Conservation (phyloP, 2,888 invertebrate genomes). For the Girardia tigrina region DNA sequence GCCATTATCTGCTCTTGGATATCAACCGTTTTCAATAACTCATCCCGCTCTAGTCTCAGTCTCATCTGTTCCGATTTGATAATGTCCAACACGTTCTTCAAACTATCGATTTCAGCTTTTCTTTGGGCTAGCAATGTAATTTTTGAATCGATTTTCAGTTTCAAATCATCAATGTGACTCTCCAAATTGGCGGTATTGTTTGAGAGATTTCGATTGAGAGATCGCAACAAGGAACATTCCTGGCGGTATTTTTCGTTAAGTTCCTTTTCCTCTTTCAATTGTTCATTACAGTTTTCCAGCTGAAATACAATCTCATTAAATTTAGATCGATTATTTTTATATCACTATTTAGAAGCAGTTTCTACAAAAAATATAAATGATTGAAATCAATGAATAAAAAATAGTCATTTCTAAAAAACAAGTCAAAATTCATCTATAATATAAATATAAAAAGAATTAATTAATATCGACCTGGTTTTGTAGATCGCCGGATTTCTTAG, state of each 20-base stretch:
- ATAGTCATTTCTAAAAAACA: too few relatives aligned
- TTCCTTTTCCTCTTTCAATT: neutral
- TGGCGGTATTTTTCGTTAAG: neutral
- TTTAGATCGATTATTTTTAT: too few relatives aligned
- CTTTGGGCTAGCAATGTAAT: neutral
- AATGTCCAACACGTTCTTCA: neutral
- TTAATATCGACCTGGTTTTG: too few relatives aligned
- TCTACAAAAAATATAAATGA: too few relatives aligned
- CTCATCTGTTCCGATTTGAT: neutral
- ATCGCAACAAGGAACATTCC: neutral
- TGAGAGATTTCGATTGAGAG: constrained; percentile 9
- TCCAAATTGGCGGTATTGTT: neutral
- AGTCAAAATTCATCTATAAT: too few relatives aligned
- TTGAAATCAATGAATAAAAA: too few relatives aligned
- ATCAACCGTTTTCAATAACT: neutral
- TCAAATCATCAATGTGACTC: neutral
- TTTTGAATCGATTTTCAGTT: neutral
- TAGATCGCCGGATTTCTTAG: neutral
- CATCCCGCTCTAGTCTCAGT: neutral
- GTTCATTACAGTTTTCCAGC: neutral
- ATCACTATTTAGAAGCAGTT: too few relatives aligned
- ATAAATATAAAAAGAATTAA: too few relatives aligned
- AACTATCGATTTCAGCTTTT: neutral
- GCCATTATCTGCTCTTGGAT: neutral
- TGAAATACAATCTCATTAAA: too few relatives aligned